These are phyloP conservation scores for Sphenopsis melanotis DNA, from an alignment of 2,797 vertebrate species.

Conservation along the genomic window DNA sequence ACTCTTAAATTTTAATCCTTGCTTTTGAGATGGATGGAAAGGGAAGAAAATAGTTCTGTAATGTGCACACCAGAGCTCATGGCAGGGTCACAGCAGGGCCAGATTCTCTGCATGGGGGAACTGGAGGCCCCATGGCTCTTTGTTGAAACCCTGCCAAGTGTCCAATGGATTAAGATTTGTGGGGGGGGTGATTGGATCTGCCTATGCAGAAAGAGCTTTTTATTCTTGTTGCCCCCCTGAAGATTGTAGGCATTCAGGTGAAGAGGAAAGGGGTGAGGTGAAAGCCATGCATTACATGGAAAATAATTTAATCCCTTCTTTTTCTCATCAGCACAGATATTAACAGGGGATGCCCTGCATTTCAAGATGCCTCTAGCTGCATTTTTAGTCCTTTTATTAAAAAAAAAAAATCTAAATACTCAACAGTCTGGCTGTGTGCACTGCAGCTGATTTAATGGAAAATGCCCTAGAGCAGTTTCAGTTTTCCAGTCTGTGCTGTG, in stretches of 20 bases:
- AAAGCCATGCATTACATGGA: not conserved
- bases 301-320: not conserved
- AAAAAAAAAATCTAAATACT: not conserved
- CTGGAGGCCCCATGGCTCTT: not conserved
- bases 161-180: constrained; percentile 33
- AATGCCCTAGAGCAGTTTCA: not conserved
- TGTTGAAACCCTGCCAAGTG: constrained; percentile 58
- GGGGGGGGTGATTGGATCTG: not conserved
- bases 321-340: not conserved
- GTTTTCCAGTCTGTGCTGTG: not conserved
- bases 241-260: constrained; percentile 6
- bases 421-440: not conserved
- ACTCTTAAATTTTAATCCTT: not conserved
- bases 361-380: not conserved
- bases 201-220: not conserved
- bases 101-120: constrained; percentile 31
- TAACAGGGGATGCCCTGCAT: not conserved
- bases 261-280: not conserved
- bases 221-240: not conserved
- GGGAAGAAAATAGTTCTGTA: not conserved
- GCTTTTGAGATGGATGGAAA: not conserved
- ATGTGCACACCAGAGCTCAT: not conserved
- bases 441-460: not conserved
- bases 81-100: constrained; percentile 21
- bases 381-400: not conserved